Percentiles rank a stretch among this genome's conserved stretches.
phyloP scores from a whole-genome alignment of 2,797 vertebrate species.

The Parauchenoglanis ngamensis region DNA sequence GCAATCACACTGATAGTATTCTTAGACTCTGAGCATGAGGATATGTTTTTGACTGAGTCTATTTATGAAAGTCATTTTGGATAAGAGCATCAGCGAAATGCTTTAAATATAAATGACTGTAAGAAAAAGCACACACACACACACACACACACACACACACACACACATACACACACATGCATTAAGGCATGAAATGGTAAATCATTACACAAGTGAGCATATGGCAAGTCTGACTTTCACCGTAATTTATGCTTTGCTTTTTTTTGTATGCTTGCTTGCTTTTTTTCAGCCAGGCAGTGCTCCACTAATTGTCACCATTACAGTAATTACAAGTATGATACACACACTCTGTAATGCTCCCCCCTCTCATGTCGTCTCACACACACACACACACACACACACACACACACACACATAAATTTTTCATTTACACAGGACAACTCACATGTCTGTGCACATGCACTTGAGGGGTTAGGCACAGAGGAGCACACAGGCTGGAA shows the following conservation, averaged over 20 bases:
- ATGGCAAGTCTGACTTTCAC: neutral
- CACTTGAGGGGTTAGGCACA: neutral
- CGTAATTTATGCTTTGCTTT: neutral
- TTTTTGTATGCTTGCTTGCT: no score
- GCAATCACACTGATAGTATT: neutral
- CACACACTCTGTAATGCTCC: neutral
- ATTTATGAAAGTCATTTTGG: neutral
- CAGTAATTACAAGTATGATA: neutral
- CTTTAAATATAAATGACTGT: neutral
- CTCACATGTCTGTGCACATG: neutral
- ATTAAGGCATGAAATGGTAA: neutral
- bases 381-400: no score
- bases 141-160: neutral
- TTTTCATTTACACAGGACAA: neutral
- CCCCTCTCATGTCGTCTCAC: neutral
- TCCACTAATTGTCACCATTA: constrained; percentile 14
- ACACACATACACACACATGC: neutral
- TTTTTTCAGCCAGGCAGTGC: neutral
- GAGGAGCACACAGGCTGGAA: neutral
- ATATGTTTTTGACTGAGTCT: neutral
- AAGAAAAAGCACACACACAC: neutral
- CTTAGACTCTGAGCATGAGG: neutral
- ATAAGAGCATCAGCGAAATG: neutral
- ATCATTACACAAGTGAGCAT: neutral
- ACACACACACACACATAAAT: neutral